Evolutionary conservation across 2,113 vertebrate species (phyloP), one percentile per base, ranked within the genome.

Genomic region (Gavia stellata): DNA sequence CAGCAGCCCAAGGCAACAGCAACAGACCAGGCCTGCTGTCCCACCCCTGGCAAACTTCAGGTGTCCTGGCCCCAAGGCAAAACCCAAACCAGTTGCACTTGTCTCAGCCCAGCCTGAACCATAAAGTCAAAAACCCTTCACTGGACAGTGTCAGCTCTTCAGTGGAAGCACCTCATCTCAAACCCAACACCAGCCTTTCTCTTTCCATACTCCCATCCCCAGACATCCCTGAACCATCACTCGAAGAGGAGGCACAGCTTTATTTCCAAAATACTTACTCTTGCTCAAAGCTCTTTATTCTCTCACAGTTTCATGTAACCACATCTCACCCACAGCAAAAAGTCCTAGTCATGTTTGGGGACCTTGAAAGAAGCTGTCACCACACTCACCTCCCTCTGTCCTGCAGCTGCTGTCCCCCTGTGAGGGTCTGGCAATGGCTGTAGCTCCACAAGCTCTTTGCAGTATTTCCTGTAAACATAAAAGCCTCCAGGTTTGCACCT

Each of bases 401-500:
- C 58, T 72, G 68, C 87, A 95, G 75, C 89, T 63, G 72, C 38
- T 90, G 53, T 82, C 50, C 31, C 58, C 91, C 67, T 93, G 92
- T 12, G 42, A 13, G 26, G 84, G 71, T 80, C 79, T 2, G 1
- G 70, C 73, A 77, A 71, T 6, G 12, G 40, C 87, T 50, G 87
- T 93, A 38, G 94, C 93, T 96, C 85, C 95, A 74, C 75, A 83
- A 65, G 73, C 80, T 85, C 91, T 72, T 58, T 87, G 96, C 61
- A 78, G 12, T 40, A 96, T 66, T 68, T 95, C 96, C 98, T 98
- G 93, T 95, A 96, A 97, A 97, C 34, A 80, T 16, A 88, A 81
- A 97, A 70, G 10, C 21, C 45, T 65, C 19, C n/a, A 81, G 18
- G 50, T 90, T 91, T 75, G 74, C 58, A 89, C 29, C 42, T 81